Percentiles rank a stretch among this genome's conserved stretches.
These are phyloP conservation scores for Caranx ignobilis DNA, from an alignment of 2,113 vertebrate genomes.

Conservation along the genomic window DNA sequence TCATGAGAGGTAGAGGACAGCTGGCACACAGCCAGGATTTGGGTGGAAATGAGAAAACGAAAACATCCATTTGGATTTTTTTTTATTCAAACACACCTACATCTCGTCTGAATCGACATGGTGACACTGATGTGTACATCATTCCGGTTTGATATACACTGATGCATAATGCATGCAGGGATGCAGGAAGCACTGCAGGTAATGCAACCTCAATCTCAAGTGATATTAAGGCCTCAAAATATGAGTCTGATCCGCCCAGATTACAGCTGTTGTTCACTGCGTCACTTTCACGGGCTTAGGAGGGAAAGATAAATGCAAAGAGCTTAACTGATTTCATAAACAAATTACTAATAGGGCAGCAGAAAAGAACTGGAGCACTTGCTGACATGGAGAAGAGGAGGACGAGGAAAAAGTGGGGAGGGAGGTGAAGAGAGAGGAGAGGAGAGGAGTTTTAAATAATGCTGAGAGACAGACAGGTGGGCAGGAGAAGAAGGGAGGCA, in stretches of 20 bases:
- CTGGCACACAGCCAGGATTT: slow-evolving; percentile 62
- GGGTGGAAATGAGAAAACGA: slow-evolving; percentile 48
- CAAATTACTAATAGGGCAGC: slow-evolving; percentile 10
- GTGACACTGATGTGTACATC: slow-evolving; percentile 19
- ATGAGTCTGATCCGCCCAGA: background rate
- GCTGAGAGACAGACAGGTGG: slow-evolving; percentile 47
- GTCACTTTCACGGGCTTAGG: background rate
- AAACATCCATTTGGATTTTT: slow-evolving; percentile 35
- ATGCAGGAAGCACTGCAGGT: slow-evolving; percentile 1
- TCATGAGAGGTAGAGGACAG: slow-evolving; percentile 67
- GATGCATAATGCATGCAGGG: slow-evolving; percentile 34
- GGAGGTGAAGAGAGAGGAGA: background rate
- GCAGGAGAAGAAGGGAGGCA: slow-evolving; percentile 15
- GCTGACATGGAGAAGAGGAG: background rate
- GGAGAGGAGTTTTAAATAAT: slow-evolving; percentile 28
- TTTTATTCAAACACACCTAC: slow-evolving; percentile 38
- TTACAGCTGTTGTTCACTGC: background rate
- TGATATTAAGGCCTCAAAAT: background rate
- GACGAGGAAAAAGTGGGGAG: background rate
- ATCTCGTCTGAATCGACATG: background rate
- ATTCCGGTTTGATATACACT: background rate
- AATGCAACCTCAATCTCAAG: slow-evolving; percentile 14
- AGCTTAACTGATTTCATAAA: slow-evolving; percentile 9
- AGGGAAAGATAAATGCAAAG: slow-evolving; percentile 5
- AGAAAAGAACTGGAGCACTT: slow-evolving; percentile 5